A percentile compares a stretch with the other conserved stretches of the same genome.
Evolutionary conservation across 2,888 invertebrate species (phyloP).

Genomic region (Osmoderma eremita): DNA sequence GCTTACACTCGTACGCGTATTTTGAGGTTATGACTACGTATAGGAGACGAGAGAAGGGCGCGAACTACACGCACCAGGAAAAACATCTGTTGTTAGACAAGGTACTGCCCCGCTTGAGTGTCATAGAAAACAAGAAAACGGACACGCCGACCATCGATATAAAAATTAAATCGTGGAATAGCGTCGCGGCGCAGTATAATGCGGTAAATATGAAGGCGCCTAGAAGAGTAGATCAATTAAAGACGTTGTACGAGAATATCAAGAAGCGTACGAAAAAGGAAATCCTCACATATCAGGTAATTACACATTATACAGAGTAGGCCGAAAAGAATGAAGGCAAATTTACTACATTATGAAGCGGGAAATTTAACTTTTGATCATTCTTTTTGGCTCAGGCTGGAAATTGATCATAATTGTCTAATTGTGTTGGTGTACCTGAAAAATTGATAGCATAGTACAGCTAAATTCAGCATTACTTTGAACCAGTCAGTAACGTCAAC

Average conservation of each 20-base stretch:
- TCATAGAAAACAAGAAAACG: constrained; percentile 41
- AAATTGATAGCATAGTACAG: no score
- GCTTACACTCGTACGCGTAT: not conserved
- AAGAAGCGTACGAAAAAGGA: constrained; percentile 38
- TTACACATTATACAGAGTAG: not conserved
- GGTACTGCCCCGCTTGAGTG: constrained; percentile 23
- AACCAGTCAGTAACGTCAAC: no score
- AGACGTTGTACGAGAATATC: constrained; percentile 38
- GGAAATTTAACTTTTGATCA: no score
- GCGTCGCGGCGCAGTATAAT: constrained; percentile 33
- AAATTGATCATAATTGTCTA: no score
- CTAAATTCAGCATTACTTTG: no score
- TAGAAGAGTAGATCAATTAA: constrained; percentile 34
- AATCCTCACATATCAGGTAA: constrained; percentile 26
- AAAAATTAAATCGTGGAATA: constrained; percentile 32
- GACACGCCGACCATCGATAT: constrained; percentile 28
- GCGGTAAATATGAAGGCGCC: constrained; percentile 13
- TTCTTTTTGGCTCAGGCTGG: no score
- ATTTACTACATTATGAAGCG: no score
- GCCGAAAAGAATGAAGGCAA: not conserved
- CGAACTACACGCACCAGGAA: constrained; percentile 36
- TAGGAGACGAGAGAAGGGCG: constrained; percentile 26
- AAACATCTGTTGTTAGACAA: constrained; percentile 39
- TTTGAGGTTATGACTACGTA: constrained; percentile 14
- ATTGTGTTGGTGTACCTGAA: no score